These are phyloP conservation scores for Onychomys arenicola DNA, from an alignment of 2,797 vertebrate genomes.

Conservation along the genomic window DNA sequence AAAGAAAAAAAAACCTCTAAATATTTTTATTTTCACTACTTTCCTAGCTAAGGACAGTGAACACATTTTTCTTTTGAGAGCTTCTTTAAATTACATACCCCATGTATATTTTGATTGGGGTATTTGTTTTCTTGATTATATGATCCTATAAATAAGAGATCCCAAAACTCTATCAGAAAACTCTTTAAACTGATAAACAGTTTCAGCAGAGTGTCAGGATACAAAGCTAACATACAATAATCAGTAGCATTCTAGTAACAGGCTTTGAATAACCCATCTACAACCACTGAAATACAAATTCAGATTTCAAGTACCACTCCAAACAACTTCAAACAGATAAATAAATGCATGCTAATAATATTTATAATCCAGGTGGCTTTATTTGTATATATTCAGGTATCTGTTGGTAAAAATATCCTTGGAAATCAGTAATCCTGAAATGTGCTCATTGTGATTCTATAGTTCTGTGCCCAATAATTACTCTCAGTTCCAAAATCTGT, in stretches of 20 bases:
- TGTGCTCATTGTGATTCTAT: not conserved
- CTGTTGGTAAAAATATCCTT: not conserved
- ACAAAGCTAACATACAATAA: not conserved
- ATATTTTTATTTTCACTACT: not conserved
- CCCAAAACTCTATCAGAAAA: not conserved
- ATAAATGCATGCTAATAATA: not conserved
- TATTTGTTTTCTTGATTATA: not conserved
- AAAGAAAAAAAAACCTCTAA: not conserved
- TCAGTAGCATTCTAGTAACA: not conserved
- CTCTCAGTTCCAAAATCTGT: not conserved
- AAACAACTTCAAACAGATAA: conserved; percentile 11
- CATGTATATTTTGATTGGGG: not conserved
- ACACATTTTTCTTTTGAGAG: not conserved
- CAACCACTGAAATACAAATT: not conserved
- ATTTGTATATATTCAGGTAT: not conserved
- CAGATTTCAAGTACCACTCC: not conserved
- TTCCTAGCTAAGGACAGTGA: not conserved
- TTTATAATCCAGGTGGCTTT: not conserved
- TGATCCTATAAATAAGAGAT: not conserved
- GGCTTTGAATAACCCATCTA: not conserved
- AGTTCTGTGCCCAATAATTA: not conserved
- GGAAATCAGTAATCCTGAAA: conserved; percentile 47
- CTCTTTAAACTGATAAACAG: not conserved
- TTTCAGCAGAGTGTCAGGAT: not conserved
- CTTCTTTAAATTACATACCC: not conserved